A percentile compares a stretch with the other conserved stretches of the same genome.
These are phyloP conservation scores for Cistogaster globosa DNA, from an alignment of 2,888 invertebrate species.

Conservation along the genomic window DNA sequence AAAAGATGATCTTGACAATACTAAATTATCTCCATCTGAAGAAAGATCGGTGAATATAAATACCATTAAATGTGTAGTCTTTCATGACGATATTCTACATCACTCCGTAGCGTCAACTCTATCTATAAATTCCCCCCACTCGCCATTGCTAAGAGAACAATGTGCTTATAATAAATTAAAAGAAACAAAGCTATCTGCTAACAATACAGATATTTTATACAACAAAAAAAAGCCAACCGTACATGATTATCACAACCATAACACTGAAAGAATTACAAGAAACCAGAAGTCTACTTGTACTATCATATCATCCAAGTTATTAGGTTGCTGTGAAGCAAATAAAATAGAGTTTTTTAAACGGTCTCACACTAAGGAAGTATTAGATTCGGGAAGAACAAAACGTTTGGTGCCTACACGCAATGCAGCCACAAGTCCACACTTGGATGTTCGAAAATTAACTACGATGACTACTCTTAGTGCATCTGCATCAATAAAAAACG, in stretches of 20 bases:
- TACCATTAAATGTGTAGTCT: not conserved
- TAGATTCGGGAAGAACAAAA: conserved; percentile 45
- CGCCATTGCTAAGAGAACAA: conserved; percentile 74
- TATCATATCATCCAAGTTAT: conserved; percentile 54
- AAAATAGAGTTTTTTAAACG: not conserved
- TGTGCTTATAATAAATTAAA: conserved; percentile 70
- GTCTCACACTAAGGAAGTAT: not conserved
- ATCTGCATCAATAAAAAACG: conserved; percentile 23
- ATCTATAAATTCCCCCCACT: conserved; percentile 77
- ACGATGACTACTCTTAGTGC: conserved; percentile 56
- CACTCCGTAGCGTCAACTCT: conserved; percentile 75
- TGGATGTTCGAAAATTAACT: conserved; percentile 82
- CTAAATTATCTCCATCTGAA: conserved; percentile 5
- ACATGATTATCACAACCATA: conserved; percentile 14
- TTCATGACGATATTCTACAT: conserved; percentile 53
- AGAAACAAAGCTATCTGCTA: conserved; percentile 76
- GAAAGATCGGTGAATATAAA: not conserved
- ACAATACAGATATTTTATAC: conserved; percentile 70
- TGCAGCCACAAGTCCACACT: conserved; percentile 81
- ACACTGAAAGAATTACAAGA: conserved; percentile 43
- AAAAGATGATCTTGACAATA: not conserved
- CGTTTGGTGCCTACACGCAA: conserved; percentile 80
- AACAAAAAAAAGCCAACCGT: not conserved
- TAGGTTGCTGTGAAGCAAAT: conserved; percentile 69
- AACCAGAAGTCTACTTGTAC: conserved; percentile 45